Evolutionary conservation across 1,140 invertebrate genomes (phyloP), one percentile per base, ranked within the genome.

Genomic region (Drosophila suzukii): DNA sequence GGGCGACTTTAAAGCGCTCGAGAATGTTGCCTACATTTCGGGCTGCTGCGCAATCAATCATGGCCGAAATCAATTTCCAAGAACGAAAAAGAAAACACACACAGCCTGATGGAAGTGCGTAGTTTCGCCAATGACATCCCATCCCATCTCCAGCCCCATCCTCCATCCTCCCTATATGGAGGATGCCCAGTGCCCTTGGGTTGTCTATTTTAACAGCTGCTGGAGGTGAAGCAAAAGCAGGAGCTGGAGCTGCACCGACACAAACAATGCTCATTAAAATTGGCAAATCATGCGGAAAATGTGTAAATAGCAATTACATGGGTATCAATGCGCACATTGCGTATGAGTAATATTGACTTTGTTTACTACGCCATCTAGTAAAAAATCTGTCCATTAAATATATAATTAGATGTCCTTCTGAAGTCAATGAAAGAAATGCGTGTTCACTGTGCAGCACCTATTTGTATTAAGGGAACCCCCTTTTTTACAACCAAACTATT

Each of bases 251-350:
- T 78, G 70, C 61, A 79, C 67, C 59, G 57, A 81, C 62, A 83
- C 46, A 76, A 88, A 88, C 80, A 83, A 79, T 65, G 79, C 84
- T 89, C 79, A 88, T 88, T 88, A 88, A 88, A 89, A 88, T 83
- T 80, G 72, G 81, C 83, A 88, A 88, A 88, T 88, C 84, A 89
- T 73, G 84, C 73, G 80, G 67, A 80, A 88, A 88, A 89, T 88
- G 72, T 88, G 84, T 89, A 83, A 88, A 88, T 83, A 77, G 72
- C 83, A 88, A 83, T 82, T 88, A 86, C 47, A 63, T 65, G 47
- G 51, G 41, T 27, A 38, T 17, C 47, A 47, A 49, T 34, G 66
- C 36, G n/a, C 61, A 68, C 61, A 78, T 38, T 47, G 67, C 61
- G 73, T 77, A 73, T 60, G 56, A 39, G 36, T 47, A 49, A 68